These are phyloP conservation scores for Timandra comae DNA, from an alignment of 2,888 invertebrate genomes.

Conservation along the genomic window DNA sequence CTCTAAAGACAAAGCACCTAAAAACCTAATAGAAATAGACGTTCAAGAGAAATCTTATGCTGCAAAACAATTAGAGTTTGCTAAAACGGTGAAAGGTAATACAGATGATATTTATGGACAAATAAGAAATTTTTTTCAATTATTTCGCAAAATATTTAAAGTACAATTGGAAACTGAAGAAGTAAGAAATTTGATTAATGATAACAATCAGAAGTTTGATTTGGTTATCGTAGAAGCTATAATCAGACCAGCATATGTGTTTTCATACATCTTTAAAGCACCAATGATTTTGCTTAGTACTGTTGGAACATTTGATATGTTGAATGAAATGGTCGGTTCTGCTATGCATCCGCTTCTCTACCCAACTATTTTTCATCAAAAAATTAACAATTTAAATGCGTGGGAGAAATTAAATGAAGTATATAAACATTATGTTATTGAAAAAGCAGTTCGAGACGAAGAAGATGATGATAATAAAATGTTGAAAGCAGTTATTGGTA, in stretches of 20 bases:
- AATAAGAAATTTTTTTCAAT: too few relatives aligned
- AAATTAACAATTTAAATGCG: constrained; percentile 24
- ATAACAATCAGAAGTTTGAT: constrained; percentile 30
- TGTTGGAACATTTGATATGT: not conserved
- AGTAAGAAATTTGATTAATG: constrained; percentile 24
- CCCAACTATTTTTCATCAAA: constrained; percentile 22
- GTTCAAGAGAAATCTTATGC: constrained; percentile 38
- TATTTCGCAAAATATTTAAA: constrained; percentile 5
- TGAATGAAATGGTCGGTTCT: not conserved
- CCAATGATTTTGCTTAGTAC: constrained; percentile 40
- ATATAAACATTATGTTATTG: constrained; percentile 10
- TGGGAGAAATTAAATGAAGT: constrained; percentile 32
- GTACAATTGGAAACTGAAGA: constrained; percentile 9
- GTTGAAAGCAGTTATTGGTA: constrained; percentile 26
- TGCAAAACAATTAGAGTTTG: not conserved
- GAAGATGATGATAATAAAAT: constrained; percentile 19
- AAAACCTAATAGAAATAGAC: constrained; percentile 57
- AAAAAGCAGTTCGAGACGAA: constrained; percentile 7
- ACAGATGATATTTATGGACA: too few relatives aligned
- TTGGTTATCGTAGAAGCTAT: constrained; percentile 31
- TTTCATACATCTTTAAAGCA: constrained; percentile 28
- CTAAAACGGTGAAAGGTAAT: too few relatives aligned
- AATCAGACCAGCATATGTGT: constrained; percentile 17
- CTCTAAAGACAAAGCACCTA: constrained; percentile 28
- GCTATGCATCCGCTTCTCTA: constrained; percentile 19